A percentile compares a stretch with the other conserved stretches of the same genome.
These are phyloP conservation scores for Drosophila micromelanica DNA, from an alignment of 1,140 invertebrate species.

Conservation along the genomic window DNA sequence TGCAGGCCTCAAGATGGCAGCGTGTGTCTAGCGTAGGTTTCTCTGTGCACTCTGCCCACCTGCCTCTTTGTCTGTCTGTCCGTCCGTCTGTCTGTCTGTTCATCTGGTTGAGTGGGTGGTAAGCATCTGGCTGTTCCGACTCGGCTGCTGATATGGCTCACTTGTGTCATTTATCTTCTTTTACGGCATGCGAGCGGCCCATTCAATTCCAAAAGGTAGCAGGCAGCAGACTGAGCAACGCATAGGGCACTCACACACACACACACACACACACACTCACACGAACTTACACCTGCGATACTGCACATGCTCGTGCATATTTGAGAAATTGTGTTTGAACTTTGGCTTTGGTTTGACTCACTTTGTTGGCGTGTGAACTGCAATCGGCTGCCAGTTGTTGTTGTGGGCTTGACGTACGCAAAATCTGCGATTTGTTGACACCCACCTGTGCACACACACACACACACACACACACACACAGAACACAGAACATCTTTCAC, in stretches of 20 bases:
- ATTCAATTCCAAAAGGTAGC: conserved; percentile 76
- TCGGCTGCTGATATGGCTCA: conserved; percentile 70
- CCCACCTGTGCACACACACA: conserved; percentile 16
- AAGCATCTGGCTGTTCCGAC: conserved; percentile 49
- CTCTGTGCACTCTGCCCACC: neutral
- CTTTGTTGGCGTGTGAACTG: conserved; percentile 59
- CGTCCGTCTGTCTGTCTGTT: neutral
- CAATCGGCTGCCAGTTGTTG: conserved; percentile 35
- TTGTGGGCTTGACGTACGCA: conserved; percentile 53
- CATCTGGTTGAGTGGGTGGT: conserved; percentile 6
- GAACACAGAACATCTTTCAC: neutral
- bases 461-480: neutral
- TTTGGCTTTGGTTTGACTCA: conserved; percentile 76
- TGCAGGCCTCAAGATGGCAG: conserved; percentile 76
- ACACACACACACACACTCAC: conserved; percentile 1
- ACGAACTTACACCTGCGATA: neutral
- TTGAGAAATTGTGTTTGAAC: conserved; percentile 81
- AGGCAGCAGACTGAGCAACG: conserved; percentile 65
- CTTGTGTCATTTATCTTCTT: conserved; percentile 81
- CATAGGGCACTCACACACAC: conserved; percentile 41
- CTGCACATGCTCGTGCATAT: conserved; percentile 62
- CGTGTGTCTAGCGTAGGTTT: conserved; percentile 40
- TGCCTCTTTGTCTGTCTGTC: conserved; percentile 1
- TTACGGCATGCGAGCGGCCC: conserved; percentile 67
- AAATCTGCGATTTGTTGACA: conserved; percentile 55